Evolutionary conservation across 2,888 invertebrate genomes (phyloP).

Genomic region (Dyspetes luteomarginatus): DNA sequence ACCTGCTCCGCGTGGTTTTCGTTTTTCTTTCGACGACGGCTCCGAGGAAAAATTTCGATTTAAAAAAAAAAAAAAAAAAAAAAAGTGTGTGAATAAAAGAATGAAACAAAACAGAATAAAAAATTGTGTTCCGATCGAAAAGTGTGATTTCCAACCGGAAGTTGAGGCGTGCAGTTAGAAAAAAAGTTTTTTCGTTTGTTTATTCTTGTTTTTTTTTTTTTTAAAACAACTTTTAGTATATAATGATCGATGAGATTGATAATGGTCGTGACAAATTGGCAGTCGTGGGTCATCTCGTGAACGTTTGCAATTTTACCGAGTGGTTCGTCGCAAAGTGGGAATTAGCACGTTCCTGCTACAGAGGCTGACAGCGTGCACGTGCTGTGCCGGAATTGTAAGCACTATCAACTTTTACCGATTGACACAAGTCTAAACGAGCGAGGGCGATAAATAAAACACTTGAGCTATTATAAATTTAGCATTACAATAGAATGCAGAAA

Average conservation of each 20-base stretch:
- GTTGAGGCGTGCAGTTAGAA: not conserved
- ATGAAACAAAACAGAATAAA: too few relatives aligned
- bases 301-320: slow-evolving; percentile 34
- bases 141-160: not conserved
- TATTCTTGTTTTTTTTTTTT: not conserved
- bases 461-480: too few relatives aligned
- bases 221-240: not conserved
- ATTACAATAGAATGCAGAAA: too few relatives aligned
- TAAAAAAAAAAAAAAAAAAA: not conserved
- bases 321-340: slow-evolving; percentile 39
- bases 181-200: not conserved
- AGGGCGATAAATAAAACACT: too few relatives aligned
- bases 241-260: slow-evolving; percentile 53
- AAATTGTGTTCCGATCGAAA: not conserved
- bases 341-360: slow-evolving; percentile 19
- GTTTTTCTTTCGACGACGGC: slow-evolving; percentile 44
- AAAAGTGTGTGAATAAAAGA: not conserved
- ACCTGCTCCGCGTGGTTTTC: slow-evolving; percentile 43
- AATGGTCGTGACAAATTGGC: slow-evolving; percentile 24
- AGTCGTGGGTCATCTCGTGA: slow-evolving; percentile 1
- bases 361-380: slow-evolving; percentile 31
- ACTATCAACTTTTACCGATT: not conserved
- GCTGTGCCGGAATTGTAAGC: slow-evolving; percentile 39
- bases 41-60: not conserved
- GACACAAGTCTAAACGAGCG: not conserved